Base-by-base conservation (phyloP, 2,888 invertebrate species). In the Cataglyphis rosenhaueri region DNA sequence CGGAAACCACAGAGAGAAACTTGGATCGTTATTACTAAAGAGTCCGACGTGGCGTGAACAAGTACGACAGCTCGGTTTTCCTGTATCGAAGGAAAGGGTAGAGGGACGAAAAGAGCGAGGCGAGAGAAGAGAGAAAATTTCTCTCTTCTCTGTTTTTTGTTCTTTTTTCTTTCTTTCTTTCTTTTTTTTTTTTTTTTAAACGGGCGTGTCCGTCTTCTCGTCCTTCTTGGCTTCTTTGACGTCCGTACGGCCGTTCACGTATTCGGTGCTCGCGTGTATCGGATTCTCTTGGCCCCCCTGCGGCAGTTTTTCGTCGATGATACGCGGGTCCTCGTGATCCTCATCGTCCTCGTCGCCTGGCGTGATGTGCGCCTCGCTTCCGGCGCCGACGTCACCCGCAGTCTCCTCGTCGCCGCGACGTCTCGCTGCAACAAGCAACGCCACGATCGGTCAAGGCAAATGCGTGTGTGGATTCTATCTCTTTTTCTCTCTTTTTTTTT, bases 301-400 rank as follows among this genome's bases (percentile, higher is more conserved):
- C 29, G 94, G 93, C 44, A 94, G 88, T 84, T 94, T 94, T 89
- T 94, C 94, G 88, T 93, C 94, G 87, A 91, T 94, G 90, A 94
- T 94, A 87, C 92, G 93, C 71, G 93, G 94, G 87, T 93, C 93
- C 89, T 94, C 93, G 91, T 93, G 93, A 78, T 92, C 91, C 86
- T 94, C 93, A 57, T 94, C 94, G 84, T 93, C 93, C 82, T 94
- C 94, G 88, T 94, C 94, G 78, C 96, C 96, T 82, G 96, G 96
- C 93, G 95, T 95, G 94, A 96, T 96, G 94, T 96, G 96, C 85
- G 96, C 96, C 84, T 95, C 96, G 93, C 96, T 95, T 90, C 94
- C 96, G 91, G 96, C 96, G 92, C 96, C 96, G 68, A 95, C 95
- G 87, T 95, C 96, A 92, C 96, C 96, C 91, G 96, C 95, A 52